Conservation (phyloP, 2,888 invertebrate genomes). For the Iphiclides podalirius region DNA sequence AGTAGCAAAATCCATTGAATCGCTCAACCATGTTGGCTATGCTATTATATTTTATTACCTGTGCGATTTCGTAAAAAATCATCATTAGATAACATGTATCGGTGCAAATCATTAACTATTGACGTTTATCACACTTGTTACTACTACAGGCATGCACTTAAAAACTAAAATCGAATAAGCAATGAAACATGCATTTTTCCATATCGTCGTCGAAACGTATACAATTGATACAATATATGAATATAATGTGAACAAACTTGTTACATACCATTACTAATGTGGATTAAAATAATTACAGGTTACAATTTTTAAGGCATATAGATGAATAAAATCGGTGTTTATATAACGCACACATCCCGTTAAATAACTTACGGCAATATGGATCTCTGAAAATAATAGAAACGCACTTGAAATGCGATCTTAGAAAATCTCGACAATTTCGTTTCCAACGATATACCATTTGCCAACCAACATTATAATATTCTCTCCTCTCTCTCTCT, state of each 20-base stretch:
- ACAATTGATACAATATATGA: not conserved
- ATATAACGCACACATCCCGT: constrained; percentile 1
- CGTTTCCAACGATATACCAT: constrained; percentile 15
- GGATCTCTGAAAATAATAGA: not conserved
- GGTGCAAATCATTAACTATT: not conserved
- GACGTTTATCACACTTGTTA: not conserved
- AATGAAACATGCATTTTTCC: constrained; percentile 9
- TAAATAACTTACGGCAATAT: not conserved
- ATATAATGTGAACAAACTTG: not conserved
- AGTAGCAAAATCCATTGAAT: not conserved
- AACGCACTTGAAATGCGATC: not conserved
- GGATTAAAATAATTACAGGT: constrained; percentile 10
- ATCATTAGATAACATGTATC: constrained; percentile 1
- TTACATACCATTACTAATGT: not conserved
- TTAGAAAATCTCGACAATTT: constrained; percentile 4
- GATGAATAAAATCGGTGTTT: constrained; percentile 7
- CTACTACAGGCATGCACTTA: constrained; percentile 7
- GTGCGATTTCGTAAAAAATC: not conserved
- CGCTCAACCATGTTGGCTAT: too few species aligned
- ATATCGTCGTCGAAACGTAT: not conserved
- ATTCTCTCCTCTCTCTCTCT: constrained; percentile 11
- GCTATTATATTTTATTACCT: too few species aligned
- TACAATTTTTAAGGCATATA: constrained; percentile 13
- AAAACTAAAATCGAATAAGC: constrained; percentile 1
- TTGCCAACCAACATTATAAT: constrained; percentile 14